Percentiles rank a stretch among this genome's conserved stretches.
Conservation (phyloP, 1,140 invertebrate species). For the Phocides pigmalion region DNA sequence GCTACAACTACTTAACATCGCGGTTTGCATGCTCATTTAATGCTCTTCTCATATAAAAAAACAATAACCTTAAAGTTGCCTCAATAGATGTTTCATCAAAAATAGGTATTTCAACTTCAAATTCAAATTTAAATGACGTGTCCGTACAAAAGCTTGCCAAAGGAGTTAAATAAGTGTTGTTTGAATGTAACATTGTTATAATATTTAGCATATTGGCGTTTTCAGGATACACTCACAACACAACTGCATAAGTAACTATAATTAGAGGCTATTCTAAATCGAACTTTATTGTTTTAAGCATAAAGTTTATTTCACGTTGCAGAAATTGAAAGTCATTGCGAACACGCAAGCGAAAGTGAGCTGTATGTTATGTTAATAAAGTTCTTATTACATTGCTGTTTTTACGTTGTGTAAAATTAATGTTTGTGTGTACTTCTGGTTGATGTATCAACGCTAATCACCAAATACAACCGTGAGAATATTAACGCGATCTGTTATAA, state of each 20-base stretch:
- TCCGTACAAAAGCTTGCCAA: not conserved
- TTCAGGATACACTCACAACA: not conserved
- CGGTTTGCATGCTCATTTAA: no score
- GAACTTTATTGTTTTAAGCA: no score
- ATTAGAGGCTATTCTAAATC: not conserved
- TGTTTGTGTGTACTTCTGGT: not conserved
- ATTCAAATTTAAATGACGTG: conserved; percentile 4
- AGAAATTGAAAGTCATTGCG: not conserved
- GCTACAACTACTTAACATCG: no score
- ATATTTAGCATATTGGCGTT: conserved; percentile 1
- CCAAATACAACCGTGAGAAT: conserved; percentile 25
- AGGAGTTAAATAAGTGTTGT: not conserved
- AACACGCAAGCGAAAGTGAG: not conserved
- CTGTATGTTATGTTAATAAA: not conserved
- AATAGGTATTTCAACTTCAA: not conserved
- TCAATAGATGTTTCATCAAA: no score
- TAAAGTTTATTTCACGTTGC: not conserved
- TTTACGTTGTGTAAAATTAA: no score
- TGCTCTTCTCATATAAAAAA: no score
- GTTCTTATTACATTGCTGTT: not conserved
- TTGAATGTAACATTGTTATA: not conserved
- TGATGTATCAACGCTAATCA: conserved; percentile 20
- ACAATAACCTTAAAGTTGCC: no score
- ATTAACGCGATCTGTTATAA: conserved; percentile 12
- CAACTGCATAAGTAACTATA: not conserved